Conservation (phyloP, 2,113 vertebrate species). For the Cricetomys ansorgei region DNA sequence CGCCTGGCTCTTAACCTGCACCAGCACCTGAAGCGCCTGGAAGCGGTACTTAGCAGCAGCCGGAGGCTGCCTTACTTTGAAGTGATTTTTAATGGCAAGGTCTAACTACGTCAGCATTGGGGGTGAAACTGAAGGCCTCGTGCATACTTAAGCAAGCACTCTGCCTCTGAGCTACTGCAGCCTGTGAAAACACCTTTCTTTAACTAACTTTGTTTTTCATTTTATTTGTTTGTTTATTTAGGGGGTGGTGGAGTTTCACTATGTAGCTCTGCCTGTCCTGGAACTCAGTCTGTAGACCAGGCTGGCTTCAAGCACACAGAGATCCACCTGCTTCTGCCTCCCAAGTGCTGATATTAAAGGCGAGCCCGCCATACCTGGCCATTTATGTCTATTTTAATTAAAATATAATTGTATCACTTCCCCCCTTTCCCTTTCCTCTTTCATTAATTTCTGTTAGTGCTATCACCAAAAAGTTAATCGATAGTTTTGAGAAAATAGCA, state of each 20-base stretch:
- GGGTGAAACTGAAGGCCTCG: background rate
- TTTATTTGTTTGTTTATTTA: background rate
- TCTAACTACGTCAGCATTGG: background rate
- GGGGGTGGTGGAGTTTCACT: background rate
- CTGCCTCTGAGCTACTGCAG: background rate
- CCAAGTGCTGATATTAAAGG: background rate
- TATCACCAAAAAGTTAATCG: background rate
- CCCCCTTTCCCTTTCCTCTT: too few species aligned
- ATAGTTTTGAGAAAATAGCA: background rate
- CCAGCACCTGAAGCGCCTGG: conserved; percentile 93
- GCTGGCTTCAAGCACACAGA: background rate
- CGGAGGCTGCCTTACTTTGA: background rate
- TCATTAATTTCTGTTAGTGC: background rate
- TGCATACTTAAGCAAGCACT: background rate
- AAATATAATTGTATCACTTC: background rate
- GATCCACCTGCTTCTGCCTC: background rate
- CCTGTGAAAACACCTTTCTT: background rate
- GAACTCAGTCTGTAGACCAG: background rate
- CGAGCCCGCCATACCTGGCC: background rate
- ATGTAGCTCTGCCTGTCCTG: background rate
- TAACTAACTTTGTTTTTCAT: background rate
- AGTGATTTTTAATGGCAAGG: background rate
- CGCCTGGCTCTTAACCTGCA: conserved; percentile 96
- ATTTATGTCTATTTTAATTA: background rate
- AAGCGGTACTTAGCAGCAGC: conserved; percentile 84